phyloP scores from a whole-genome alignment of 2,888 invertebrate species.

The Yponomeuta cagnagella region DNA sequence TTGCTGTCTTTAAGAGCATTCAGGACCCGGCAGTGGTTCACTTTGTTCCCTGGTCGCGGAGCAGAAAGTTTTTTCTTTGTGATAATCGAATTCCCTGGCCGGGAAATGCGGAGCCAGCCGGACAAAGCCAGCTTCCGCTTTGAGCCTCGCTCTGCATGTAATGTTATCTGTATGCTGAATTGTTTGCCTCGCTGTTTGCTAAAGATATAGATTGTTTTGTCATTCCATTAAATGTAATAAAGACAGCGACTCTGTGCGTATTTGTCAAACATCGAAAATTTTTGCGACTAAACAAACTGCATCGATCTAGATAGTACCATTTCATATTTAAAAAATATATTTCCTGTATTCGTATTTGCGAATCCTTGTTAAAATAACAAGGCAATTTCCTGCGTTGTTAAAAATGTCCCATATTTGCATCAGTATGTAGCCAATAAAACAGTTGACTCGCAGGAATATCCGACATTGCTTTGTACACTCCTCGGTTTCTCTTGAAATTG shows the following conservation, averaged over 20 bases:
- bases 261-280: neutral
- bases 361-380: neutral
- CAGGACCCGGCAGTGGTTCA: conserved; percentile 52
- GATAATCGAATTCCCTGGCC: conserved; percentile 37
- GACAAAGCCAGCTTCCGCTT: conserved; percentile 21
- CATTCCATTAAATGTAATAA: neutral
- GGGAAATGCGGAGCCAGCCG: conserved; percentile 23
- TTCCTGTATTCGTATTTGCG: neutral
- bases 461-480: conserved; percentile 13
- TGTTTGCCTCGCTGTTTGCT: neutral
- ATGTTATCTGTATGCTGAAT: neutral
- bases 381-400: neutral
- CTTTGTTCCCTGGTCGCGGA: conserved; percentile 46
- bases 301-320: neutral
- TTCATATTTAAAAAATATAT: neutral
- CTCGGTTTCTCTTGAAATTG: conserved; percentile 2
- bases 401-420: neutral
- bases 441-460: conserved; percentile 2
- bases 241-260: no score
- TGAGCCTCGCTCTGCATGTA: neutral
- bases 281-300: neutral
- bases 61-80: conserved; percentile 43
- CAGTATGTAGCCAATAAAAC: conserved; percentile 10
- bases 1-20: conserved; percentile 41
- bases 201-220: neutral